Evolutionary conservation across 2,797 vertebrate species (phyloP).

Genomic region (Acanthornis magna): DNA sequence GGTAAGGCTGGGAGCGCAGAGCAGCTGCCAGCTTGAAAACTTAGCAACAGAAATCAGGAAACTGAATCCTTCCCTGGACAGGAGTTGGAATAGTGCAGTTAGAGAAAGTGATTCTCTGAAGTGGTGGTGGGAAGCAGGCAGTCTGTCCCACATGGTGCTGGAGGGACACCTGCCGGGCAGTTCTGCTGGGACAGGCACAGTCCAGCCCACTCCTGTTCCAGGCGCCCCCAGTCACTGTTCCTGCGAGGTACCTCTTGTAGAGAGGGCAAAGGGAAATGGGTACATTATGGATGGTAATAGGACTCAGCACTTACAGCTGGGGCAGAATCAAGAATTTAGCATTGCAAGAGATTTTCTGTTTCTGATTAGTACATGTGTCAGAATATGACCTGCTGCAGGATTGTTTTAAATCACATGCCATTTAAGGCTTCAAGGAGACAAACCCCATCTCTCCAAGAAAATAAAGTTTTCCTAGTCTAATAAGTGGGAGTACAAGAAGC

Average conservation of each 20-base stretch:
- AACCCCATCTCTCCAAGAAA: neutral
- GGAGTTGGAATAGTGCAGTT: neutral
- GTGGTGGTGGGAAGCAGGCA: fast-evolving
- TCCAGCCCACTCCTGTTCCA: neutral
- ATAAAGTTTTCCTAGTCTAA: neutral
- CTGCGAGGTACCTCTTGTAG: neutral
- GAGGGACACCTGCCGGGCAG: conserved; percentile 8
- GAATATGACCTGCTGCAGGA: neutral
- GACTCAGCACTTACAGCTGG: neutral
- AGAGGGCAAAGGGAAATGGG: neutral
- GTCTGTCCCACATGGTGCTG: neutral
- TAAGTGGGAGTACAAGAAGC: neutral
- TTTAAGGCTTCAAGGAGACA: neutral
- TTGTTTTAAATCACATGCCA: neutral
- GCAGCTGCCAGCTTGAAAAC: neutral
- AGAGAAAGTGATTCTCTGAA: neutral
- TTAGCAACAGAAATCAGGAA: neutral
- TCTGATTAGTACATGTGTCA: neutral
- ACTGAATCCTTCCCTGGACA: neutral
- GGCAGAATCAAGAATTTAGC: neutral
- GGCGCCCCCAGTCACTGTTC: neutral
- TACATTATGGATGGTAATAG: neutral
- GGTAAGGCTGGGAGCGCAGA: conserved; percentile 71
- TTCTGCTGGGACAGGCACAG: neutral
- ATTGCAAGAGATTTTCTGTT: neutral